A percentile compares a stretch with the other conserved stretches of the same genome.
These are phyloP conservation scores for Aporrectodea caliginosa DNA, from an alignment of 1,140 invertebrate species.

Conservation along the genomic window DNA sequence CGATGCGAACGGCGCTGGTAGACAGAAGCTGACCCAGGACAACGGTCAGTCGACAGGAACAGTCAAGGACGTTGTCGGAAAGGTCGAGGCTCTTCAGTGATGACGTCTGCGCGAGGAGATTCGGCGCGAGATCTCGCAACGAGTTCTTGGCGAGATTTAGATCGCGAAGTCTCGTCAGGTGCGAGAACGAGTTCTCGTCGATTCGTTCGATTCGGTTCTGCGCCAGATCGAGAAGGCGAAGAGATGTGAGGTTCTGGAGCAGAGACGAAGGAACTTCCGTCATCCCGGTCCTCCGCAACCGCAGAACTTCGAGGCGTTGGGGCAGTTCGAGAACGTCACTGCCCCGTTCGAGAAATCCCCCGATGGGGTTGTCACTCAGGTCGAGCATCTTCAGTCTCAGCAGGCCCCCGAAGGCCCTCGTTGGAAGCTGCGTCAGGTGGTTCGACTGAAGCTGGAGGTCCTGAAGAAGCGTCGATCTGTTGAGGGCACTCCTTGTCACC, in stretches of 20 bases:
- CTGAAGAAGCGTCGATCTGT: neutral
- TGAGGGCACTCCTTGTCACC: neutral
- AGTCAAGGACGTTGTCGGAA: conserved; percentile 42
- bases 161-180: conserved; percentile 34
- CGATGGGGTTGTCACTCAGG: conserved; percentile 39
- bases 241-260: conserved; percentile 37
- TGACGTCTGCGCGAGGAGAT: neutral
- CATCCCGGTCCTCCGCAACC: conserved; percentile 36
- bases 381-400: conserved; percentile 37
- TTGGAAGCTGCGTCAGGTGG: conserved; percentile 34
- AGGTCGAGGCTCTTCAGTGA: conserved; percentile 38
- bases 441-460: conserved; percentile 35
- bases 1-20: conserved; percentile 33
- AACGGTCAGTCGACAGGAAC: conserved; percentile 40
- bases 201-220: conserved; percentile 37
- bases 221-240: conserved; percentile 37
- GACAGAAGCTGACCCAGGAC: conserved; percentile 12
- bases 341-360: neutral
- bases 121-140: conserved; percentile 15
- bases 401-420: conserved; percentile 40
- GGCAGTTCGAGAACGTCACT: neutral
- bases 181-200: conserved; percentile 28
- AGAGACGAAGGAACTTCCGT: conserved; percentile 32
- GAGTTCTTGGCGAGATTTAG: conserved; percentile 25
- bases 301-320: conserved; percentile 32